A percentile compares a stretch with the other conserved stretches of the same genome.
Conservation (phyloP, 2,888 invertebrate genomes). For the Phragmatobia fuliginosa region DNA sequence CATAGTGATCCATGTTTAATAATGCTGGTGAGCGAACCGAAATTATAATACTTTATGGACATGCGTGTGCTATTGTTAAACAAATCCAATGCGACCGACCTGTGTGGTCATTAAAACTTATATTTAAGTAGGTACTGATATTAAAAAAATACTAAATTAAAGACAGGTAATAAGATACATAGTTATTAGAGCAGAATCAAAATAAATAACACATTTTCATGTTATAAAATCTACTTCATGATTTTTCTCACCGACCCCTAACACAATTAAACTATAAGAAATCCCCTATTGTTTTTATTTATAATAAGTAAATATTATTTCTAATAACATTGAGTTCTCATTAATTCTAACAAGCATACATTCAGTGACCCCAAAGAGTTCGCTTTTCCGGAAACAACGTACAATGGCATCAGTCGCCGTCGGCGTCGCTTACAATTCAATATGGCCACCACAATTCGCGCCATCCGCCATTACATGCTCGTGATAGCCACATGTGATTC, state of each 20-base stretch:
- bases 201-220: neutral
- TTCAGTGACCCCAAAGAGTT: conserved; percentile 73
- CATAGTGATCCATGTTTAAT: conserved; percentile 72
- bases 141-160: neutral
- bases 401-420: conserved; percentile 63
- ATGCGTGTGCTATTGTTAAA: conserved; percentile 59
- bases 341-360: conserved; percentile 39
- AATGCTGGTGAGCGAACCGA: conserved; percentile 72
- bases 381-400: conserved; percentile 78
- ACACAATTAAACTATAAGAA: neutral
- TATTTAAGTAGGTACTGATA: conserved; percentile 27
- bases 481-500: conserved; percentile 32
- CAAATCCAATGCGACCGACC: conserved; percentile 64
- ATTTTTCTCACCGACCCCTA: neutral
- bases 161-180: neutral
- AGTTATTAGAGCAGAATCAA: neutral
- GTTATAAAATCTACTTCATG: neutral
- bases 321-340: conserved; percentile 21
- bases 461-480: conserved; percentile 53
- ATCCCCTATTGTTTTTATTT: neutral
- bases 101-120: conserved; percentile 57
- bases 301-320: neutral
- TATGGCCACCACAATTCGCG: conserved; percentile 61
- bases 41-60: conserved; percentile 71
- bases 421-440: conserved; percentile 54